Evolutionary conservation across 2,113 vertebrate species (phyloP), one percentile per base, ranked within the genome.

Genomic region (Eurypyga helias): DNA sequence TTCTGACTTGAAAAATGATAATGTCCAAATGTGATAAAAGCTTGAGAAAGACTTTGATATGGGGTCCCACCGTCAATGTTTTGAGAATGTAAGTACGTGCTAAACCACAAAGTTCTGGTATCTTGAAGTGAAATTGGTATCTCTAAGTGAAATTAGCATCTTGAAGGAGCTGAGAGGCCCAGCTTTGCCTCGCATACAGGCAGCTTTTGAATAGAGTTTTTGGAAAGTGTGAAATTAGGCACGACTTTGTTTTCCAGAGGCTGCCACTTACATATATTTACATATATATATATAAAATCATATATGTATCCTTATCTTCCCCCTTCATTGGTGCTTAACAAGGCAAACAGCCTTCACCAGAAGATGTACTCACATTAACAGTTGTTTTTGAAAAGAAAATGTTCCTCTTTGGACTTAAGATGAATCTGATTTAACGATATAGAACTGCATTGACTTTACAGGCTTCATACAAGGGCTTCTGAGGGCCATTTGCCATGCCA

Each of bases 31-130:
- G 6, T 36, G 85, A 96, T 95, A 96, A 95, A 93, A 90, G 25
- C 88, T 90, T 93, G 93, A 93, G 92, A 96, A 93, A 83, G 36
- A 19, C n/a, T 51, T 86, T 64, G 83, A 83, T 90, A 73, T 3
- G 10, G 29, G 67, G 26, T 93, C 95, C 64, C 92, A 95, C 46
- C 62, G 61, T 60, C 55, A 61, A 5, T 85, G 64, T 85, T 95
- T 76, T 83, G 52, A 94, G 94, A 94, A 79, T 49, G 9, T 58
- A 62, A 88, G 48, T n/a, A 76, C 1, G 3, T 48, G 23, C 79
- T 93, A 73, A 88, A 73, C 8, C 29, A 46, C 46, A 23, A 70
- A 89, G 61, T 91, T 91, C 83, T 82, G 34, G 9, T 84, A 61
- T 64, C 34, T 71, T 12, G 1, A 54, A 66, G 4, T 73, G 54